Evolutionary conservation across 2,113 vertebrate genomes (phyloP).

Genomic region (Gymnobelideus leadbeateri): DNA sequence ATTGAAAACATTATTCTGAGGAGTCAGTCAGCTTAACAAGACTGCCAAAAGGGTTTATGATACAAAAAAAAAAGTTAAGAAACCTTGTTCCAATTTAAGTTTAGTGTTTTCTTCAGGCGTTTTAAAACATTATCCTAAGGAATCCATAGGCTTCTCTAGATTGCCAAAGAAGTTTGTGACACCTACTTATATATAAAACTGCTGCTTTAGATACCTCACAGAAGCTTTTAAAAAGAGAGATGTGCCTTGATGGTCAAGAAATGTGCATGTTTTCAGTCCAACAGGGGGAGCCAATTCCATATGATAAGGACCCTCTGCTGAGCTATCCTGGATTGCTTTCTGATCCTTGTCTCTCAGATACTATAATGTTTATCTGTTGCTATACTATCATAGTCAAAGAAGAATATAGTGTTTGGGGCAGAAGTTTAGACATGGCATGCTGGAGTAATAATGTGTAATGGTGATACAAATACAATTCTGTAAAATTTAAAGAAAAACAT

Average conservation of each 20-base stretch:
- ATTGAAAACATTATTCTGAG: not conserved
- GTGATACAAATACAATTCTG: slow-evolving; percentile 18
- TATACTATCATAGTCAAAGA: slow-evolving; percentile 13
- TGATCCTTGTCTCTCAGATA: slow-evolving; percentile 40
- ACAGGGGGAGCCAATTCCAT: slow-evolving; percentile 69
- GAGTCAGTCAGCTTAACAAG: not conserved
- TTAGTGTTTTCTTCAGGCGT: not conserved
- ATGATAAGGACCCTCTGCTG: not conserved
- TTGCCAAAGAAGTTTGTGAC: not conserved
- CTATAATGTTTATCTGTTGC: not conserved
- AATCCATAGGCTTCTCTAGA: not conserved
- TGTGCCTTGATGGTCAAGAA: slow-evolving; percentile 30
- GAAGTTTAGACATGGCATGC: slow-evolving; percentile 10
- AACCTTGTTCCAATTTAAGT: not conserved
- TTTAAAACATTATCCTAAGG: not conserved
- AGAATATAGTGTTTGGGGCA: slow-evolving; percentile 19
- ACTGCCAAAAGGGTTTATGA: not conserved
- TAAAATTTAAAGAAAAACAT: not conserved
- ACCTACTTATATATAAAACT: no score
- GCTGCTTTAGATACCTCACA: not conserved
- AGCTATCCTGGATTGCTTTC: slow-evolving; percentile 14
- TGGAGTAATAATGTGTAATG: slow-evolving; percentile 14
- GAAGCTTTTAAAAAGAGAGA: not conserved
- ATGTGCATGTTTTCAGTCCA: slow-evolving; percentile 44
- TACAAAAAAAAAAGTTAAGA: not conserved